Conservation (phyloP, 2,888 invertebrate genomes). For the Drosophila aldrichi region DNA sequence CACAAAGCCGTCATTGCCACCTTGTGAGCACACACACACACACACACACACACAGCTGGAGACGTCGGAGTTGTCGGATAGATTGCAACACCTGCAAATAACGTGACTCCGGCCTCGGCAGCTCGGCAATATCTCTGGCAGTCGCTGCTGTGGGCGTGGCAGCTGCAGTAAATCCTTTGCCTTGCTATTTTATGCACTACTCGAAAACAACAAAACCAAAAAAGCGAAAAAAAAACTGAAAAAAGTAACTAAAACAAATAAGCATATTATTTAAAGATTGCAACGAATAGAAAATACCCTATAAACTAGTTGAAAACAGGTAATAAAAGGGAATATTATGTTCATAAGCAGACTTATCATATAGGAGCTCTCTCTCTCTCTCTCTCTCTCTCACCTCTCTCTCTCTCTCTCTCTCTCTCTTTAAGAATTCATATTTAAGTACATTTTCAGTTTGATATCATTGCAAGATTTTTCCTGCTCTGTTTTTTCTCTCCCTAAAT, state of each 20-base stretch:
- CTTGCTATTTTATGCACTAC: conserved; percentile 70
- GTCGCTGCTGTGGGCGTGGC: conserved; percentile 54
- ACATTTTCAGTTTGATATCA: neutral
- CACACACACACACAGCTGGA: conserved; percentile 27
- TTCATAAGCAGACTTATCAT: no score
- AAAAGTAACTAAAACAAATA: conserved; percentile 20
- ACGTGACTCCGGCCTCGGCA: conserved; percentile 76
- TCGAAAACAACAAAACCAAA: conserved; percentile 3
- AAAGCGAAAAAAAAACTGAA: no score
- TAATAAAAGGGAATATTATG: neutral
- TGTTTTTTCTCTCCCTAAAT: no score
- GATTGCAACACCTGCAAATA: conserved; percentile 83
- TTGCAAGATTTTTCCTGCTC: no score
- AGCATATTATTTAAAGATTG: conserved; percentile 3
- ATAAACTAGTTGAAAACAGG: neutral
- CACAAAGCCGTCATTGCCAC: conserved; percentile 61
- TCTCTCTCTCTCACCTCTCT: no score
- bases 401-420: no score
- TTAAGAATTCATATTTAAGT: neutral
- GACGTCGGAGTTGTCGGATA: conserved; percentile 62
- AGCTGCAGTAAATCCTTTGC: conserved; percentile 72
- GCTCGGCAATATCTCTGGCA: conserved; percentile 45
- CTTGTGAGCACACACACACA: conserved; percentile 28
- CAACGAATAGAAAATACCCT: neutral
- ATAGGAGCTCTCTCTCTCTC: no score